These are phyloP conservation scores for Pantherophis vulpinus DNA, from an alignment of 2,797 vertebrate genomes.

Conservation along the genomic window DNA sequence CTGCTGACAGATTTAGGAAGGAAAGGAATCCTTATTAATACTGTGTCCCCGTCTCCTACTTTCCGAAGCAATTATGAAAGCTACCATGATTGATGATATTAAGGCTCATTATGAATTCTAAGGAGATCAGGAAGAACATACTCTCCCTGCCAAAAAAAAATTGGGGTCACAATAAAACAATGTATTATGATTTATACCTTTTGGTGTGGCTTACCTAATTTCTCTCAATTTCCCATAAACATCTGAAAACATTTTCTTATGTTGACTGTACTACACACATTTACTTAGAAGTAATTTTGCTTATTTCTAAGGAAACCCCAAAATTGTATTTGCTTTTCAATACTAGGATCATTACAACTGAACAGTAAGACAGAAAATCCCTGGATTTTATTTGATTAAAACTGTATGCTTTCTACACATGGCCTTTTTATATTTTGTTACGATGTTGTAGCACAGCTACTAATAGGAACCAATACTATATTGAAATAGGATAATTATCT, in stretches of 20 bases:
- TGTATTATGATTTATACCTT: background rate
- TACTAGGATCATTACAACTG: background rate
- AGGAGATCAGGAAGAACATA: background rate
- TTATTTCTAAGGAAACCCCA: background rate
- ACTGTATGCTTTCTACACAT: background rate
- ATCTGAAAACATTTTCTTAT: background rate
- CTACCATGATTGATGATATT: background rate
- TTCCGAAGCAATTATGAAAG: background rate
- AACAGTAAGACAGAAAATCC: background rate
- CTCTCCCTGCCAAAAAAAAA: background rate
- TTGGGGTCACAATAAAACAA: background rate
- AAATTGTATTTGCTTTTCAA: background rate
- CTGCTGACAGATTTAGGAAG: background rate
- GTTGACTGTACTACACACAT: background rate
- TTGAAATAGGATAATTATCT: background rate
- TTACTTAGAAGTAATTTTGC: background rate
- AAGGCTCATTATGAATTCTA: background rate
- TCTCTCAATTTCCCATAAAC: background rate
- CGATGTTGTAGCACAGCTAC: background rate
- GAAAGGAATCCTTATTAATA: background rate
- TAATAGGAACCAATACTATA: background rate
- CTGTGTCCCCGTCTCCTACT: background rate
- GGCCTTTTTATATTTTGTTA: background rate
- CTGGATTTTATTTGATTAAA: background rate
- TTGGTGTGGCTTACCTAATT: background rate